A percentile compares a stretch with the other conserved stretches of the same genome.
These are phyloP conservation scores for Eospalax fontanierii DNA, from an alignment of 2,797 vertebrate species.

Conservation along the genomic window DNA sequence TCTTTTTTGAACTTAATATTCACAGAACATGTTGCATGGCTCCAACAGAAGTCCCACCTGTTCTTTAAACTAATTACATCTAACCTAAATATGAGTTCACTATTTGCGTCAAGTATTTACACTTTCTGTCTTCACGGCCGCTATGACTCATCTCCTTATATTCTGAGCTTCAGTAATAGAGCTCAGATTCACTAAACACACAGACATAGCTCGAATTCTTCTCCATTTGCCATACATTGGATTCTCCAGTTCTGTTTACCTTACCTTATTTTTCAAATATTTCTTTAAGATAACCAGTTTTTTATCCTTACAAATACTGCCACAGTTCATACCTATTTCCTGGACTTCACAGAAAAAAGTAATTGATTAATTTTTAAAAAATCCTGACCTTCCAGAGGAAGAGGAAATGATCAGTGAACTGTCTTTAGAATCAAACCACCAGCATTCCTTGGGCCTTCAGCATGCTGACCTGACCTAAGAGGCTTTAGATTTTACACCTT, in stretches of 20 bases:
- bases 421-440: not conserved
- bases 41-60: not conserved
- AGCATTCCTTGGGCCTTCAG: not conserved
- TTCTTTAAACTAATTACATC: not conserved
- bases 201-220: not conserved
- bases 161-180: not conserved
- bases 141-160: not conserved
- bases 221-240: not conserved
- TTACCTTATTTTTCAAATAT: constrained; percentile 29
- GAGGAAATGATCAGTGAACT: not conserved
- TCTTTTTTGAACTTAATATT: not conserved
- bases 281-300: not conserved
- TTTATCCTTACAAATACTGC: not conserved
- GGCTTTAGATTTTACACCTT: not conserved
- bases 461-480: not conserved
- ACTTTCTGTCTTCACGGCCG: not conserved
- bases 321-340: not conserved
- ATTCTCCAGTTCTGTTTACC: constrained; percentile 21
- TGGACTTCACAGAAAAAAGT: not conserved
- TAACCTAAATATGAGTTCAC: not conserved
- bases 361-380: not conserved
- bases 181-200: not conserved
- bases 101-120: not conserved
- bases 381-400: not conserved
- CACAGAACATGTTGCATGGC: not conserved